These are phyloP conservation scores for Lasioglossum malachurum DNA, from an alignment of 2,888 invertebrate genomes.

Conservation along the genomic window DNA sequence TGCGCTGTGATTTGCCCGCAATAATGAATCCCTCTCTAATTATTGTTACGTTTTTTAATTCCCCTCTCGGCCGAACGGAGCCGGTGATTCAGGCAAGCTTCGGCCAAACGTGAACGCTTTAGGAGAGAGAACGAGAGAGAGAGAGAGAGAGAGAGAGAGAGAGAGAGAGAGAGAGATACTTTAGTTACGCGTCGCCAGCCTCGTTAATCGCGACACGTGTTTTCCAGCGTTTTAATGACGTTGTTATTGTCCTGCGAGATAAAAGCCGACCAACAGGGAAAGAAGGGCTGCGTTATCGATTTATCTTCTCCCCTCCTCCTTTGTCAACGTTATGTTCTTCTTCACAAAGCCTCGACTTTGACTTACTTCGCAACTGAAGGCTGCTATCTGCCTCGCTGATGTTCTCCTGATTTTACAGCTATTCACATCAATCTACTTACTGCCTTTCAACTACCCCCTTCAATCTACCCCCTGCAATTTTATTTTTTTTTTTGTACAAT, in stretches of 20 bases:
- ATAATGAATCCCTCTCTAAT: conserved; percentile 15
- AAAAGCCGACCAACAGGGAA: conserved; percentile 25
- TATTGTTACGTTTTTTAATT: neutral
- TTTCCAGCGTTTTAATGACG: conserved; percentile 31
- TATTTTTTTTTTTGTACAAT: neutral
- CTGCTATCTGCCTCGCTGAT: neutral
- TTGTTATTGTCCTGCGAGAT: conserved; percentile 40
- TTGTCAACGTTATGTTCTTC: conserved; percentile 1
- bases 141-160: neutral
- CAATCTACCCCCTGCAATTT: neutral
- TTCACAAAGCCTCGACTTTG: conserved; percentile 43
- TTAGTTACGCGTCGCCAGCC: neutral
- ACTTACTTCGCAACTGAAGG: conserved; percentile 3
- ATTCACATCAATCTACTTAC: neutral
- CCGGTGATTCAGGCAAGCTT: neutral
- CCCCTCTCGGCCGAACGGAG: neutral
- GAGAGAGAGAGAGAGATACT: neutral
- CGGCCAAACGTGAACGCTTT: neutral
- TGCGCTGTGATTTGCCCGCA: neutral
- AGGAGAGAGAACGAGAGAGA: neutral
- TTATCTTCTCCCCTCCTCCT: conserved; percentile 26
- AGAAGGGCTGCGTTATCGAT: conserved; percentile 44
- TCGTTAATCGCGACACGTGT: conserved; percentile 48
- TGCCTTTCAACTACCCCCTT: neutral
- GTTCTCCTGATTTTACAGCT: neutral